These are phyloP conservation scores for Triplophysa dalaica DNA, from an alignment of 2,113 vertebrate species.

Conservation along the genomic window DNA sequence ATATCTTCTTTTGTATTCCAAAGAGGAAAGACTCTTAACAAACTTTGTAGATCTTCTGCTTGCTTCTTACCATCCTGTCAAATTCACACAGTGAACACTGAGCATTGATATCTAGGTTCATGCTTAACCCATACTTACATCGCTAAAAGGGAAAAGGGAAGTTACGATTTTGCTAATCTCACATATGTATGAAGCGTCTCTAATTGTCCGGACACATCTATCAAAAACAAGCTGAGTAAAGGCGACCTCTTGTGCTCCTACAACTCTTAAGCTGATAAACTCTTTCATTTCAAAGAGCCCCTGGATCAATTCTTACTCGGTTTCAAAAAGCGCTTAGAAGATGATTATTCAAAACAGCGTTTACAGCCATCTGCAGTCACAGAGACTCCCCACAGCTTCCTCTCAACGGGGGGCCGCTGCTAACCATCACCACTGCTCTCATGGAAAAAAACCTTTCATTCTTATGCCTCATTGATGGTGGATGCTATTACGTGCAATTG, in stretches of 20 bases:
- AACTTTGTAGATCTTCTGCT: not conserved
- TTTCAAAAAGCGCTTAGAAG: slow-evolving; percentile 65
- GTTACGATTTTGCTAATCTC: slow-evolving; percentile 62
- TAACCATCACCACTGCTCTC: slow-evolving; percentile 30
- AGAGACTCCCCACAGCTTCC: slow-evolving; percentile 60
- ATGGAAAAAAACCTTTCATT: slow-evolving; percentile 4
- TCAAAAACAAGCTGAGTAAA: slow-evolving; percentile 65
- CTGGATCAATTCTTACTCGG: slow-evolving; percentile 56
- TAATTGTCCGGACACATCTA: slow-evolving; percentile 74
- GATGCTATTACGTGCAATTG: slow-evolving; percentile 30
- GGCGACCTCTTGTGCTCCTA: slow-evolving; percentile 67
- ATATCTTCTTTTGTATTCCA: too few species aligned
- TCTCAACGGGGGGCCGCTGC: slow-evolving; percentile 64
- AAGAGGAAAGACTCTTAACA: not conserved
- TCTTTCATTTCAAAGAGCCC: slow-evolving; percentile 69
- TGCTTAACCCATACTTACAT: slow-evolving; percentile 30
- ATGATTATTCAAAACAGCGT: slow-evolving; percentile 72
- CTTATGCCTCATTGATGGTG: slow-evolving; percentile 5
- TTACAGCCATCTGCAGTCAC: slow-evolving; percentile 66
- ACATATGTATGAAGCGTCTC: slow-evolving; percentile 60
- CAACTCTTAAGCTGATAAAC: slow-evolving; percentile 78
- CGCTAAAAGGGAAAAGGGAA: slow-evolving; percentile 4
- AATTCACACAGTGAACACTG: slow-evolving; percentile 21
- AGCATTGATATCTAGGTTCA: slow-evolving; percentile 41
- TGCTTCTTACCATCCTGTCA: slow-evolving; percentile 38